Conservation (phyloP, 2,888 invertebrate species). For the Spatulosminthurus flaviceps region DNA sequence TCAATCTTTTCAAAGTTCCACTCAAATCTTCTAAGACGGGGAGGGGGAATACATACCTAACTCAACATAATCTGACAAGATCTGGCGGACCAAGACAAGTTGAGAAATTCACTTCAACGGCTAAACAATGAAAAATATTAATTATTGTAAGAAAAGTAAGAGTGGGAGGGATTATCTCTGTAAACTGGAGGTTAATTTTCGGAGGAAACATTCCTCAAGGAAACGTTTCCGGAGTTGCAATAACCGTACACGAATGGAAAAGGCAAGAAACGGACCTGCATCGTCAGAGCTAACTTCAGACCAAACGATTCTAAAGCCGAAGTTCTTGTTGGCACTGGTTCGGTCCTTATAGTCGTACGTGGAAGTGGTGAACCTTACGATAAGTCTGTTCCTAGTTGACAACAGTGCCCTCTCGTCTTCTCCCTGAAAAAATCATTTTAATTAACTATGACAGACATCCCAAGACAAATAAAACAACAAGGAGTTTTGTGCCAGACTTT, state of each 20-base stretch:
- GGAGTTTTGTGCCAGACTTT: background rate
- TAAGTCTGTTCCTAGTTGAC: slow-evolving; percentile 66
- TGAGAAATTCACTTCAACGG: too few species aligned
- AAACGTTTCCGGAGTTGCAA: too few species aligned
- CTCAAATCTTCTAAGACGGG: too few species aligned
- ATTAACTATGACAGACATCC: too few species aligned
- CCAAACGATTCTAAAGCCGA: slow-evolving; percentile 62
- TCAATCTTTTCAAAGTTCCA: too few species aligned
- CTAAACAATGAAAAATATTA: too few species aligned
- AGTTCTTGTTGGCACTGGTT: slow-evolving; percentile 38
- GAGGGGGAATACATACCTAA: too few species aligned
- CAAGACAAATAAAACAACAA: background rate
- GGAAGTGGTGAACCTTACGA: slow-evolving; percentile 10
- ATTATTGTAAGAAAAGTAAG: too few species aligned
- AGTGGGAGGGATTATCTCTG: too few species aligned
- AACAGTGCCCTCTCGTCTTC: slow-evolving; percentile 66
- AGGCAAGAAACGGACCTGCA: slow-evolving; percentile 12
- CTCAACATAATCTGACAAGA: background rate
- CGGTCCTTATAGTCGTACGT: slow-evolving; percentile 41
- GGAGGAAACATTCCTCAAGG: too few species aligned
- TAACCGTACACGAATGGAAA: too few species aligned
- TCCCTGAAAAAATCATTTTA: slow-evolving; percentile 54
- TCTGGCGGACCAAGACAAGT: background rate
- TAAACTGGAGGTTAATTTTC: too few species aligned
- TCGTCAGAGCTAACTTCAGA: slow-evolving; percentile 63